These are phyloP conservation scores for Tympanuchus pallidicinctus DNA, from an alignment of 2,113 vertebrate genomes.

Conservation along the genomic window DNA sequence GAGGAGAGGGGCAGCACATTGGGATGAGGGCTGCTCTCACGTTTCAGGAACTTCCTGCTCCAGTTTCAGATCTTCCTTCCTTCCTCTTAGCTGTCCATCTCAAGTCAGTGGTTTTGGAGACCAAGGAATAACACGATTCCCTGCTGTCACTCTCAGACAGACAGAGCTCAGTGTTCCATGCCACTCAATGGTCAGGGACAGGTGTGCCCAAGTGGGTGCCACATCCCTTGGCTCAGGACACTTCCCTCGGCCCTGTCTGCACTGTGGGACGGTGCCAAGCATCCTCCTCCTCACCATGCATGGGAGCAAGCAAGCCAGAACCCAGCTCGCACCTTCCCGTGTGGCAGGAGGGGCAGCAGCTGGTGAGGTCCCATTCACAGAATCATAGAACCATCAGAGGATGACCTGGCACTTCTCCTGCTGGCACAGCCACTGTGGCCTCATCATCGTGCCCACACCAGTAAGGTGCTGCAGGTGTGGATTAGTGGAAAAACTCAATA, in stretches of 20 bases:
- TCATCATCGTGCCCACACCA: neutral
- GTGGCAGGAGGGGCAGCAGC: neutral
- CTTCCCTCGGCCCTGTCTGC: neutral
- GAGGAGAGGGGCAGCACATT: neutral
- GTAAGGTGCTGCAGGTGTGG: neutral
- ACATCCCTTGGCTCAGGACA: neutral
- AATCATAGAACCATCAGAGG: too few species aligned
- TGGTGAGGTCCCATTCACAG: neutral
- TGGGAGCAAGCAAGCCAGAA: neutral
- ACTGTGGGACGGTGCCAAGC: neutral
- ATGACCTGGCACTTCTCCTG: neutral
- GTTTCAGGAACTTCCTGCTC: slow-evolving; percentile 58
- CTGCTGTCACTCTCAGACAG: neutral
- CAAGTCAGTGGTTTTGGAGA: neutral
- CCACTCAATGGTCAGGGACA: neutral
- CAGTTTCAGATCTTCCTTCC: slow-evolving; percentile 46
- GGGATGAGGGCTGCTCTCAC: neutral
- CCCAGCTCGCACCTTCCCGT: neutral
- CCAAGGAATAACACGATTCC: neutral
- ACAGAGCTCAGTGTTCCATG: neutral
- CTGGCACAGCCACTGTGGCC: neutral
- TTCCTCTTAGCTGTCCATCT: neutral
- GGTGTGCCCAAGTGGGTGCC: neutral
- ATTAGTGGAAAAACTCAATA: neutral
- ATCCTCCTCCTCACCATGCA: neutral